Evolutionary conservation across 2,113 vertebrate species (phyloP).

Genomic region (Dicrurus megarhynchus): DNA sequence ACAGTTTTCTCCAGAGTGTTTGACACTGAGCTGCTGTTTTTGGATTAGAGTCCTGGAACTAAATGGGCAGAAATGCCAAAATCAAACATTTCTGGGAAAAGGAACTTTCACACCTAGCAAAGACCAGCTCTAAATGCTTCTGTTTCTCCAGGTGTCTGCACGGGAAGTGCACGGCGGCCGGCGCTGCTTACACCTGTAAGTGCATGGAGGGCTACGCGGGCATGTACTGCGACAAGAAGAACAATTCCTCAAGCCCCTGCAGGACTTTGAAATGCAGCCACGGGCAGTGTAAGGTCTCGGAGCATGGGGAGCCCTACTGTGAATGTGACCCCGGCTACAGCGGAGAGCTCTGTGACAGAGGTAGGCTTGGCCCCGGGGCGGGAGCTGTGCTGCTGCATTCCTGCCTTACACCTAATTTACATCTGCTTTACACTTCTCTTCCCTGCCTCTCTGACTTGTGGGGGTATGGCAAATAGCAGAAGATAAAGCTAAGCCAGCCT

Average conservation of each 20-base stretch:
- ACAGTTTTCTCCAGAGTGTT: neutral
- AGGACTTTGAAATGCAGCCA: conserved; percentile 83
- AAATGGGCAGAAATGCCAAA: neutral
- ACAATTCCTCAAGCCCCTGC: conserved; percentile 81
- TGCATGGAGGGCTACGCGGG: conserved; percentile 87
- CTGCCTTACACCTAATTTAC: neutral
- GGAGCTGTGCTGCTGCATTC: neutral
- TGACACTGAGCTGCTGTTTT: neutral
- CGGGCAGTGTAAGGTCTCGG: conserved; percentile 85
- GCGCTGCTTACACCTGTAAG: conserved; percentile 82
- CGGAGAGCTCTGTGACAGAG: conserved; percentile 85
- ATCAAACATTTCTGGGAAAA: neutral
- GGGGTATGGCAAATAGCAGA: neutral
- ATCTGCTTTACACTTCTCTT: neutral
- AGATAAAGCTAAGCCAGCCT: neutral
- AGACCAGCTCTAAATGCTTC: neutral
- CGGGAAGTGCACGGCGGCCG: conserved; percentile 79
- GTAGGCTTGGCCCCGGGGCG: conserved; percentile 57
- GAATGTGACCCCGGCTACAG: conserved; percentile 84
- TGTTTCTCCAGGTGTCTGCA: conserved; percentile 83
- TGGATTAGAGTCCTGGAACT: neutral
- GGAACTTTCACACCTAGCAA: neutral
- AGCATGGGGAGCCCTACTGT: conserved; percentile 82
- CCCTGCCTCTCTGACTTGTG: accelerated
- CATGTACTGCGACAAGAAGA: conserved; percentile 82